Evolutionary conservation across 1,140 invertebrate genomes (phyloP).

Genomic region (Thaumatotibia leucotreta): DNA sequence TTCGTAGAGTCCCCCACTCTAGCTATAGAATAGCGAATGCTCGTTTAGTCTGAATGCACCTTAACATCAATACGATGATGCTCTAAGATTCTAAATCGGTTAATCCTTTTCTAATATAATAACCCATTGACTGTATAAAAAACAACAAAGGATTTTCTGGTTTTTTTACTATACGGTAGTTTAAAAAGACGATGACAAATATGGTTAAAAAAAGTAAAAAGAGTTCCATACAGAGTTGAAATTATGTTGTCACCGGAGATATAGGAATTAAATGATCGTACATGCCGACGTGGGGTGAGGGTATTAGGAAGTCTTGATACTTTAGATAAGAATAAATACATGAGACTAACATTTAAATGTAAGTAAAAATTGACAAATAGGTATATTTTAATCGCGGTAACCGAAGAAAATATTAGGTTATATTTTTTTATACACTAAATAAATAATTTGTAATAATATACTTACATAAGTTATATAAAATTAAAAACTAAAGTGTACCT

Average conservation of each 20-base stretch:
- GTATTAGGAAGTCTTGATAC: constrained; percentile 29
- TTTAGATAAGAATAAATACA: neutral
- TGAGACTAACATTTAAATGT: neutral
- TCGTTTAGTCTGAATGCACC: too few relatives aligned
- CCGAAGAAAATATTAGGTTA: too few relatives aligned
- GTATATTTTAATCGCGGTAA: too few relatives aligned
- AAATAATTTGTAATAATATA: too few relatives aligned
- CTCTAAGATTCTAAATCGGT: too few relatives aligned
- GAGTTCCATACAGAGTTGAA: constrained; percentile 40
- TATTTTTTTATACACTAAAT: too few relatives aligned
- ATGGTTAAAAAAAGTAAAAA: constrained; percentile 26
- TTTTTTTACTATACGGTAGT: constrained; percentile 3
- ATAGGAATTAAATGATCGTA: constrained; percentile 37
- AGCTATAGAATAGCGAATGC: too few relatives aligned
- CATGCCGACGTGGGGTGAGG: constrained; percentile 23
- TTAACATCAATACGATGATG: too few relatives aligned
- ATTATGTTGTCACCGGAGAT: constrained; percentile 36
- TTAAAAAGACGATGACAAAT: constrained; percentile 21
- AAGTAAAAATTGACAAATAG: neutral
- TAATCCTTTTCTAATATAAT: neutral
- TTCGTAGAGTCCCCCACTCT: too few relatives aligned
- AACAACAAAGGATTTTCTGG: constrained; percentile 18
- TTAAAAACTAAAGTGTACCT: too few relatives aligned
- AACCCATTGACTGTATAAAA: constrained; percentile 32
- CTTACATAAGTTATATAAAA: too few relatives aligned